Evolutionary conservation across 2,797 vertebrate genomes (phyloP), one percentile per base, ranked within the genome.

Genomic region (Labroides dimidiatus): DNA sequence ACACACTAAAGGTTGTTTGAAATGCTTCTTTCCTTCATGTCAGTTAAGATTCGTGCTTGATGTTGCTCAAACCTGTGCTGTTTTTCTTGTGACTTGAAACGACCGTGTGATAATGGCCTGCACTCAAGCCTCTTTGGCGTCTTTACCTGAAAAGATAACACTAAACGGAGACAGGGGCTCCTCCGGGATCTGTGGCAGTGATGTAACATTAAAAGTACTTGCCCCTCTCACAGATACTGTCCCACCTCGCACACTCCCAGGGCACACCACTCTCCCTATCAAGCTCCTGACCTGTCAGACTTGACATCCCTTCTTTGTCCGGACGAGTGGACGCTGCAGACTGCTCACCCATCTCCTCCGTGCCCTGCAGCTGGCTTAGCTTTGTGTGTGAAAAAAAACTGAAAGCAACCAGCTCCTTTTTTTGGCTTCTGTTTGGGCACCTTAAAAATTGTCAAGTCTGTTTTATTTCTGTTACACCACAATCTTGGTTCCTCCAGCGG

Each of bases 361-460:
- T 80, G 80, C 80, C 84, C 77, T 87, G 78, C 78, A 77, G 68
- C 77, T 64, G 73, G 75, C 84, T 91, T 87, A 51, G 70, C 77
- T 79, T 81, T 78, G 78, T 84, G 62, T 80, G 71, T 86, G 81
- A 70, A 88, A 82, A 65, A 78, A 85, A 78, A 83, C 80, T 60
- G 70, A 76, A 61, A 41, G 75, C 80, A 79, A 70, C 56, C 41
- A 0, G 24, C 60, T 75, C 45, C 42, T 52, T 30, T 51, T n/a
- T 67, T 64, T 10, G 54, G 45, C 47, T 77, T 77, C 69, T 49
- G 41, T 54, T 64, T 48, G 36, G 41, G 52, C 64, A 41, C 61
- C 56, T 39, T 56, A 48, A 70, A n/a, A 33, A 33, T 57, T 49
- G 37, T 80, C 61, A 37, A 64, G 52, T 77, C 60, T 70, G 54